phyloP scores from a whole-genome alignment of 2,797 vertebrate genomes.

The Parauchenoglanis ngamensis region DNA sequence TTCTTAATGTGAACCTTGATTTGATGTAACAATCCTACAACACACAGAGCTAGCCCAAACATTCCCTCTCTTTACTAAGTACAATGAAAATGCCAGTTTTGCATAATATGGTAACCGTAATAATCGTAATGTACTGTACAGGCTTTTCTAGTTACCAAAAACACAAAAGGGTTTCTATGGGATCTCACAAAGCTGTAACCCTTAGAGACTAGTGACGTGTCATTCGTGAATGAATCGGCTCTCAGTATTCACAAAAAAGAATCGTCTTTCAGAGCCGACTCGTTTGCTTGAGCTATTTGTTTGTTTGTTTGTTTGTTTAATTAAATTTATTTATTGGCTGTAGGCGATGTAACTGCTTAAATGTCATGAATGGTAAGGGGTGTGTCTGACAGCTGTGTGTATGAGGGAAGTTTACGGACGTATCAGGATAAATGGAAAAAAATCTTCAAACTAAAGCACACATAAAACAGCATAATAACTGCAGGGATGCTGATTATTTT shows the following conservation, averaged over 20 bases:
- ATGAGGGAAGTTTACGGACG: neutral
- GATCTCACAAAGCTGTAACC: neutral
- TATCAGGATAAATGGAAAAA: neutral
- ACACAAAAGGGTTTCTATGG: conserved; percentile 47
- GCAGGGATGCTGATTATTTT: neutral
- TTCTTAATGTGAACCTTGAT: neutral
- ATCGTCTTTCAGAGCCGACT: neutral
- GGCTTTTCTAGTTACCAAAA: conserved; percentile 39
- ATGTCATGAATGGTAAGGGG: neutral
- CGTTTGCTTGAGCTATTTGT: neutral
- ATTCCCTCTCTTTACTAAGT: conserved; percentile 3
- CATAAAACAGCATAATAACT: neutral
- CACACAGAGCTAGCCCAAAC: conserved; percentile 25
- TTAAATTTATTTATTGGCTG: neutral
- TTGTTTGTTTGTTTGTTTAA: neutral
- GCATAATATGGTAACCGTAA: neutral
- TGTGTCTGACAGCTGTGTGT: neutral
- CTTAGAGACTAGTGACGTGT: neutral
- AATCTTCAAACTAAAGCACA: neutral
- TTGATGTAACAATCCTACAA: neutral
- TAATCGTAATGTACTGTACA: conserved; percentile 6
- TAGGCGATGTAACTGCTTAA: neutral
- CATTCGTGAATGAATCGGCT: neutral
- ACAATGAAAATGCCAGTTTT: conserved; percentile 5
- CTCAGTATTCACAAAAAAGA: neutral